Percentiles rank a stretch among this genome's conserved stretches.
These are phyloP conservation scores for Macrotrachela quadricornifera DNA, from an alignment of 1,140 invertebrate species.

Conservation along the genomic window DNA sequence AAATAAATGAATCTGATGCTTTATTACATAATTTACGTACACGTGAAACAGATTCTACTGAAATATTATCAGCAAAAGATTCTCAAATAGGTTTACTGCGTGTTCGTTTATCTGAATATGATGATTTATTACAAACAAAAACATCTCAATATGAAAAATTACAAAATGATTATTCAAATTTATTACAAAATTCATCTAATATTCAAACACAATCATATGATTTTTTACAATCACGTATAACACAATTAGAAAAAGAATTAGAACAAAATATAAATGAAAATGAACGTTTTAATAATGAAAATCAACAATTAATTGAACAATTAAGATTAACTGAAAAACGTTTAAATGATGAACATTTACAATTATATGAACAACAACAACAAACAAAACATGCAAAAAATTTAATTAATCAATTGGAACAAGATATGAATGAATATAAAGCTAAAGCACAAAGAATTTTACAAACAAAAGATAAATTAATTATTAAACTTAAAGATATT, in stretches of 20 bases:
- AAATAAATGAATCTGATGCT: conserved; percentile 21
- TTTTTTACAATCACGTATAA: too few relatives aligned
- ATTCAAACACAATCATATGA: too few relatives aligned
- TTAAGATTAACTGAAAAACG: conserved; percentile 34
- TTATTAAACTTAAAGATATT: conserved; percentile 40
- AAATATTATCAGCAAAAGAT: conserved; percentile 32
- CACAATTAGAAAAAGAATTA: conserved; percentile 22
- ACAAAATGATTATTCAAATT: too few relatives aligned
- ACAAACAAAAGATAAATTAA: conserved; percentile 52
- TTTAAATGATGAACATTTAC: conserved; percentile 38
- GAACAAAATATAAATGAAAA: conserved; percentile 13
- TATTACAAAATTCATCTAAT: too few relatives aligned
- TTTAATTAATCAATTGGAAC: conserved; percentile 21
- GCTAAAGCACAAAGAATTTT: conserved; percentile 39
- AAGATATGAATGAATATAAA: conserved; percentile 34
- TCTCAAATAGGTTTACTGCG: conserved; percentile 33
- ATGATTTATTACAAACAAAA: conserved; percentile 19
- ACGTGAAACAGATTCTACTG: conserved; percentile 28
- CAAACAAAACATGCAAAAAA: conserved; percentile 22
- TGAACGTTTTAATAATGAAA: too few relatives aligned
- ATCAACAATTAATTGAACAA: conserved; percentile 19
- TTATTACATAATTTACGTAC: conserved; percentile 28
- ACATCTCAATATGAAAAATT: conserved; percentile 13
- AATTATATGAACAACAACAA: background rate
- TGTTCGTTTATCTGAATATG: conserved; percentile 32